Percentiles rank a stretch among this genome's conserved stretches.
Conservation (phyloP, 2,888 invertebrate genomes). For the Campoplex nolae region DNA sequence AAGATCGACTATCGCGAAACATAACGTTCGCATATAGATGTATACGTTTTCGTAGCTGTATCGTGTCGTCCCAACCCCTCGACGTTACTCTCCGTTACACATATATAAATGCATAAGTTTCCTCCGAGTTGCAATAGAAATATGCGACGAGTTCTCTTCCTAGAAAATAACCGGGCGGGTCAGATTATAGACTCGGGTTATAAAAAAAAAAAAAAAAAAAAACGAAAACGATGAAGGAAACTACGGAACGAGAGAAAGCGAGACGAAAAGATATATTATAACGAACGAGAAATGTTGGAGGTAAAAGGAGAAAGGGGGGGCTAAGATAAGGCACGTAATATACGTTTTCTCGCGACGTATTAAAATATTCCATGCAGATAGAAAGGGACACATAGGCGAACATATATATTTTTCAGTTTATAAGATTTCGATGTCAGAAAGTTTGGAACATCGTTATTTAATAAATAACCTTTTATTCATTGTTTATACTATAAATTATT, state of each 20-base stretch:
- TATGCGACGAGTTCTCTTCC: slow-evolving; percentile 45
- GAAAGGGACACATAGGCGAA: background rate
- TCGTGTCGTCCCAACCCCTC: slow-evolving; percentile 20
- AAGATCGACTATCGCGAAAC: slow-evolving; percentile 49
- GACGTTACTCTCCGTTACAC: slow-evolving; percentile 36
- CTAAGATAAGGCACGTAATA: slow-evolving; percentile 64
- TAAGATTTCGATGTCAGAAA: background rate
- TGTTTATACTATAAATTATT: background rate
- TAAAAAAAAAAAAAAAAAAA: slow-evolving; percentile 59
- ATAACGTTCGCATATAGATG: slow-evolving; percentile 12
- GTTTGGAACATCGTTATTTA: background rate
- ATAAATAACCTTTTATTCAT: background rate
- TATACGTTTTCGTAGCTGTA: slow-evolving; percentile 18
- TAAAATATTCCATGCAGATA: slow-evolving; percentile 62
- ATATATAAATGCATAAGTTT: slow-evolving; percentile 7
- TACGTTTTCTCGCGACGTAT: slow-evolving; percentile 65
- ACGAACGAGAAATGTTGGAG: slow-evolving; percentile 12
- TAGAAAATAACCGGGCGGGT: slow-evolving; percentile 63
- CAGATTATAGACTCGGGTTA: slow-evolving; percentile 62
- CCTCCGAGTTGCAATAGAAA: slow-evolving; percentile 32
- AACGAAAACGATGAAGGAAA: slow-evolving; percentile 51
- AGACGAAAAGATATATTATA: slow-evolving; percentile 42
- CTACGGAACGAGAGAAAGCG: slow-evolving; percentile 50
- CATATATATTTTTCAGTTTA: background rate
- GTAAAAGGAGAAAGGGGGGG: background rate